These are phyloP conservation scores for Didymodactylos carnosus DNA, from an alignment of 2,888 invertebrate species.

Conservation along the genomic window DNA sequence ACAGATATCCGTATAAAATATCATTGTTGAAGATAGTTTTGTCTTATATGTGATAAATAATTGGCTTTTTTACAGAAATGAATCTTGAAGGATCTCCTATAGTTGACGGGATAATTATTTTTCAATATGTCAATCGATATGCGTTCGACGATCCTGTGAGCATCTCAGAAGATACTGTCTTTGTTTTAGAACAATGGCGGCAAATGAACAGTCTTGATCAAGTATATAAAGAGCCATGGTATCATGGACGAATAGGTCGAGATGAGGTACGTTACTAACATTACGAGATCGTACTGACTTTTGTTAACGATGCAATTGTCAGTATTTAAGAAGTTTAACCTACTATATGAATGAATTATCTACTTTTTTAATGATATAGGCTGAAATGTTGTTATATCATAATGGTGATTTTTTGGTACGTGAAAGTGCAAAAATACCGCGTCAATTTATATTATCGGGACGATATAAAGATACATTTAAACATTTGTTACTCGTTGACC, in stretches of 20 bases:
- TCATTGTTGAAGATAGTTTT: too few relatives aligned
- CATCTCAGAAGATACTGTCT: too few relatives aligned
- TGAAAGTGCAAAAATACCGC: conserved; percentile 70
- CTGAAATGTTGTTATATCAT: conserved; percentile 38
- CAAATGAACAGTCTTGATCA: background rate
- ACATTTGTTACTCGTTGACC: conserved; percentile 80
- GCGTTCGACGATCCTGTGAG: too few relatives aligned
- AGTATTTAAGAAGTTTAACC: too few relatives aligned
- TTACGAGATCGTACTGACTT: too few relatives aligned
- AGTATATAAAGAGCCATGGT: background rate
- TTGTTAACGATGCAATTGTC: too few relatives aligned
- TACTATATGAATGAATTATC: background rate
- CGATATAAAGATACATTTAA: conserved; percentile 64
- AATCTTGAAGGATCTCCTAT: too few relatives aligned
- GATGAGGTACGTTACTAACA: background rate
- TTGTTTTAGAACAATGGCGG: background rate
- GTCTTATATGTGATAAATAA: too few relatives aligned
- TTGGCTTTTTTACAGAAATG: too few relatives aligned
- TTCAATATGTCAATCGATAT: too few relatives aligned
- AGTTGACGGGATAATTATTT: too few relatives aligned
- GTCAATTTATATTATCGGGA: conserved; percentile 85
- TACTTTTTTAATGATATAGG: conserved; percentile 5
- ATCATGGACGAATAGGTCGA: background rate
- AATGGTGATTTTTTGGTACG: conserved; percentile 92
- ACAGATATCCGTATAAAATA: too few relatives aligned